A percentile compares a stretch with the other conserved stretches of the same genome.
Conservation (phyloP, 2,797 vertebrate species). For the Melopsittacus undulatus region DNA sequence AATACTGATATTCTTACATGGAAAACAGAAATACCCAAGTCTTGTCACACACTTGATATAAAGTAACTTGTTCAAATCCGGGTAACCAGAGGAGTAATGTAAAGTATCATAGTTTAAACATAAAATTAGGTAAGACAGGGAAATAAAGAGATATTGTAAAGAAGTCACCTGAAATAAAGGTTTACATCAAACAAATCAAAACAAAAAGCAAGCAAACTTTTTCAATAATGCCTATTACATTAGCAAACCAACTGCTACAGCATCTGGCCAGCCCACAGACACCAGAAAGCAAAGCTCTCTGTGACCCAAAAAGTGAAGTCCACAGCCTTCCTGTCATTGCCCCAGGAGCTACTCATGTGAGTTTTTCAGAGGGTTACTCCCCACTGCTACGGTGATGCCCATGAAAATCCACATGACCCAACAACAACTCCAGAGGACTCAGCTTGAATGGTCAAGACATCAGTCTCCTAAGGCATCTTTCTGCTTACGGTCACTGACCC, state of each 20-base stretch:
- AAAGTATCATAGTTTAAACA: background rate
- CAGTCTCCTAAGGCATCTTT: background rate
- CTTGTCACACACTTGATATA: background rate
- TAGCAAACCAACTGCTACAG: background rate
- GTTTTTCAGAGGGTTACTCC: background rate
- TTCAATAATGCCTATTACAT: background rate
- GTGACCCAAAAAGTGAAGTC: background rate
- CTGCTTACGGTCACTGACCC: background rate
- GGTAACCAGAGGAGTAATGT: background rate
- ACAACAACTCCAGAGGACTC: background rate
- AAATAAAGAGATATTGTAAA: background rate
- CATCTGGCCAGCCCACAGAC: background rate
- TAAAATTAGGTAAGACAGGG: background rate
- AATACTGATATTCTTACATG: background rate
- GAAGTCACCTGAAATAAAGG: background rate
- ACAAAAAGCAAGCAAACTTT: background rate
- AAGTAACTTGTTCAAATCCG: background rate
- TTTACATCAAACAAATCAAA: background rate
- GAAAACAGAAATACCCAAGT: background rate
- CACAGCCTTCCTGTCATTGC: background rate
- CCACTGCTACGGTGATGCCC: background rate
- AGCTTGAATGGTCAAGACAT: rapidly evolving
- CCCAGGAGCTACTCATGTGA: background rate
- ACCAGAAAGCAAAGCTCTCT: background rate
- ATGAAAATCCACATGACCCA: rapidly evolving